Evolutionary conservation across 2,888 invertebrate genomes (phyloP).

Genomic region (Heliconius charithonia): DNA sequence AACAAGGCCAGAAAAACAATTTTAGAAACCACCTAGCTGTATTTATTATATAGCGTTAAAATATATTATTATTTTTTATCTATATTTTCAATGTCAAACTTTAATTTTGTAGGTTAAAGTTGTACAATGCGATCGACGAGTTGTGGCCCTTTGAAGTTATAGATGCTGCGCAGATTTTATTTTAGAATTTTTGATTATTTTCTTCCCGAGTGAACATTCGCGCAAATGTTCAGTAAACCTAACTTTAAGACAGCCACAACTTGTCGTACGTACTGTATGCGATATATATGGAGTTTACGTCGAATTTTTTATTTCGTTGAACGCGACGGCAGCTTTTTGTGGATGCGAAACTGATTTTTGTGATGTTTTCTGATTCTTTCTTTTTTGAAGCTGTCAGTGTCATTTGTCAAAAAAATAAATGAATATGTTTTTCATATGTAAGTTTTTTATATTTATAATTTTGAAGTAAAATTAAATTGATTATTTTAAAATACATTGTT

Average conservation of each 20-base stretch:
- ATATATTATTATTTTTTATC: not conserved
- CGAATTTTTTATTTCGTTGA: not conserved
- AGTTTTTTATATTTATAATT: not conserved
- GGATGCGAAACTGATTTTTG: not conserved
- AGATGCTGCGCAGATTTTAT: too few relatives aligned
- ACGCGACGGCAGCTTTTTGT: conserved; percentile 18
- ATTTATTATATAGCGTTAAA: conserved; percentile 24
- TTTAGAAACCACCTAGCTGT: conserved; percentile 22
- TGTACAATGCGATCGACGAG: too few relatives aligned
- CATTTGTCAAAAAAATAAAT: not conserved
- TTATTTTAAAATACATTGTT: too few relatives aligned
- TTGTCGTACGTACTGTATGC: too few relatives aligned
- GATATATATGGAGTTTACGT: not conserved
- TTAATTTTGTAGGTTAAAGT: not conserved
- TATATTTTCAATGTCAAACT: not conserved
- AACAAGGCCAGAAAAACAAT: conserved; percentile 27
- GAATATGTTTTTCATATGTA: not conserved
- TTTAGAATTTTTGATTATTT: not conserved
- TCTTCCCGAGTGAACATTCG: too few relatives aligned
- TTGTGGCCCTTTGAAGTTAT: too few relatives aligned
- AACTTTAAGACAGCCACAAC: too few relatives aligned
- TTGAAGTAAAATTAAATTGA: not conserved
- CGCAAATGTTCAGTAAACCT: too few relatives aligned
- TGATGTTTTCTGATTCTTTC: not conserved
- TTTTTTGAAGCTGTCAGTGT: not conserved